Percentiles rank a stretch among this genome's conserved stretches.
These are phyloP conservation scores for Ecdyonurus torrentis DNA, from an alignment of 2,888 invertebrate genomes.

Conservation along the genomic window DNA sequence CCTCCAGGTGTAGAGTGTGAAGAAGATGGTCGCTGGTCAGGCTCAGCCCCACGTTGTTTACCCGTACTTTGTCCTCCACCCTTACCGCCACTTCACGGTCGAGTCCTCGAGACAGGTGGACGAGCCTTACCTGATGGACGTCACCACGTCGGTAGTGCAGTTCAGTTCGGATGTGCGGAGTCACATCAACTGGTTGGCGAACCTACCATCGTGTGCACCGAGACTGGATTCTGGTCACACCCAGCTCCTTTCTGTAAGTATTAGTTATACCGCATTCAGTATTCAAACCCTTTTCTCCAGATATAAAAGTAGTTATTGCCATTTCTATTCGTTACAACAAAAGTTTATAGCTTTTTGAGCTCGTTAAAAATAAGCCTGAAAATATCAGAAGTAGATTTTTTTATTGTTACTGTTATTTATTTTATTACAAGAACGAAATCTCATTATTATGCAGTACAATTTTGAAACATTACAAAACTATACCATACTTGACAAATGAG, in stretches of 20 bases:
- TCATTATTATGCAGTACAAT: too few species aligned
- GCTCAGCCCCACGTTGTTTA: slow-evolving; percentile 53
- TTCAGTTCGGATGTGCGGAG: slow-evolving; percentile 57
- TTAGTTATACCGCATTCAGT: too few species aligned
- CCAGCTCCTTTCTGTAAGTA: slow-evolving; percentile 63
- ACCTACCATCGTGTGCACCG: slow-evolving; percentile 69
- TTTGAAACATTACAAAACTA: too few species aligned
- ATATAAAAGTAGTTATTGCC: too few species aligned
- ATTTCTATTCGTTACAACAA: too few species aligned
- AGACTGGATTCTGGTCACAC: slow-evolving; percentile 77
- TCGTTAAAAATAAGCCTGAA: too few species aligned
- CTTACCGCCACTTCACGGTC: slow-evolving; percentile 51
- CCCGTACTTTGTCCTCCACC: slow-evolving; percentile 67
- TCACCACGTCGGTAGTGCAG: slow-evolving; percentile 62
- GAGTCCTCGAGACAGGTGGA: slow-evolving; percentile 31
- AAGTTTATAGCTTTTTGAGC: too few species aligned
- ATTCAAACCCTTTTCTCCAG: too few species aligned
- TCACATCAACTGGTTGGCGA: slow-evolving; percentile 56
- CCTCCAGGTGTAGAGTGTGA: slow-evolving; percentile 64
- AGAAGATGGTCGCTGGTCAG: slow-evolving; percentile 63
- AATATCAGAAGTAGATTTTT: too few species aligned
- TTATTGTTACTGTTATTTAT: too few species aligned
- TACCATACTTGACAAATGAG: too few species aligned
- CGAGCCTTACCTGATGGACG: slow-evolving; percentile 38
- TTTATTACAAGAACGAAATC: too few species aligned